These are phyloP conservation scores for Pachycephala philippinensis DNA, from an alignment of 2,113 vertebrate species.

Conservation along the genomic window DNA sequence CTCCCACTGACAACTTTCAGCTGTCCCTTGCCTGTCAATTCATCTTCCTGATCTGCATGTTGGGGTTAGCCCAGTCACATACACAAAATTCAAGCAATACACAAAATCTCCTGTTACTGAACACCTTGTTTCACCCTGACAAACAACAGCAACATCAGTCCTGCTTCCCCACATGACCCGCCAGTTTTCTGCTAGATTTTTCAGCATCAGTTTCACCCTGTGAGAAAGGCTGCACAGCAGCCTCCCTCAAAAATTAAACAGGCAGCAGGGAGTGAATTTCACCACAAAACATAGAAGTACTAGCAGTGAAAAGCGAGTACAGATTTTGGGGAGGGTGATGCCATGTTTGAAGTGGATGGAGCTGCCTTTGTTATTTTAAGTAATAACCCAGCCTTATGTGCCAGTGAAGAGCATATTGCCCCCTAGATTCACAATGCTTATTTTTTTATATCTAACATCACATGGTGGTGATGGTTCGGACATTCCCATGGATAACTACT, in stretches of 20 bases:
- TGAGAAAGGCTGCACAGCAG: neutral
- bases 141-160: neutral
- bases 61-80: neutral
- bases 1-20: neutral
- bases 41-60: neutral
- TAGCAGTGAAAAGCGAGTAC: neutral
- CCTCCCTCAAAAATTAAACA: neutral
- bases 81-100: neutral
- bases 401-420: neutral
- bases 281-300: neutral
- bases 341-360: neutral
- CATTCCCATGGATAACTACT: neutral
- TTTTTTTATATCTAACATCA: neutral
- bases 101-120: neutral
- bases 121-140: neutral
- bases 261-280: neutral
- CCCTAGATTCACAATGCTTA: neutral
- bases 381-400: neutral
- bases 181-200: neutral
- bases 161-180: neutral
- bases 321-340: neutral
- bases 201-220: neutral
- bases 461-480: rapidly evolving
- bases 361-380: neutral
- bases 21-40: neutral